Evolutionary conservation across 1,140 invertebrate species (phyloP).

Genomic region (Drosophila kepulauana): DNA sequence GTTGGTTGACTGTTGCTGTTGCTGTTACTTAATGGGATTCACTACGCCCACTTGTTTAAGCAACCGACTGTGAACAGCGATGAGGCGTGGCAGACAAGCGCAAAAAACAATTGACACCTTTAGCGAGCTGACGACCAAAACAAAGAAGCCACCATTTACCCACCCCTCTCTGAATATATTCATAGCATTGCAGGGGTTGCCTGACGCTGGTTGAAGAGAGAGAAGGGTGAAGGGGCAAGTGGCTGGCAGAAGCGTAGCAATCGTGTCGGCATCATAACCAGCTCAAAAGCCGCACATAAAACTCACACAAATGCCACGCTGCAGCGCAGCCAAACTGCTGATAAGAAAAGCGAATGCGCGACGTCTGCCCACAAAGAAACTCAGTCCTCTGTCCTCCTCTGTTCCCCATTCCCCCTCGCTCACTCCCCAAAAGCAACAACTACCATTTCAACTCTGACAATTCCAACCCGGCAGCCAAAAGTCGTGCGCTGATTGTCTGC

Average conservation of each 20-base stretch:
- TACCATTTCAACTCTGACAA: constrained; percentile 14
- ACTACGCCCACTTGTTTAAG: constrained; percentile 81
- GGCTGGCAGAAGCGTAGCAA: constrained; percentile 26
- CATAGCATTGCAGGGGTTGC: neutral
- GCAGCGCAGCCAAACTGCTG: constrained; percentile 75
- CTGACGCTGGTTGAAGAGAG: neutral
- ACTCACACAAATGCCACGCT: constrained; percentile 79
- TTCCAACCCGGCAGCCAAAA: constrained; percentile 46
- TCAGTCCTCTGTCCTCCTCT: neutral
- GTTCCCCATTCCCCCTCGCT: neutral
- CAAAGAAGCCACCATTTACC: constrained; percentile 49
- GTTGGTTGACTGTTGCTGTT: constrained; percentile 32
- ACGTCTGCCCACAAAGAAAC: constrained; percentile 36
- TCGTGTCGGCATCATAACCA: constrained; percentile 76
- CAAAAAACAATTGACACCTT: constrained; percentile 73
- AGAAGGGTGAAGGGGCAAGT: neutral
- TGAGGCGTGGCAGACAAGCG: constrained; percentile 66
- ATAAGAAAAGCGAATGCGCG: constrained; percentile 68
- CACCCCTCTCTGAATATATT: no score
- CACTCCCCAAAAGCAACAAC: neutral
- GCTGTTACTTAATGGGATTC: constrained; percentile 78
- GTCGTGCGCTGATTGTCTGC: constrained; percentile 62
- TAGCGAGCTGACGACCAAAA: constrained; percentile 47
- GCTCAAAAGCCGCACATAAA: constrained; percentile 81
- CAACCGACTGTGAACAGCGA: constrained; percentile 78